Conservation (phyloP, 2,797 vertebrate genomes). For the Rousettus madagascariensis region DNA sequence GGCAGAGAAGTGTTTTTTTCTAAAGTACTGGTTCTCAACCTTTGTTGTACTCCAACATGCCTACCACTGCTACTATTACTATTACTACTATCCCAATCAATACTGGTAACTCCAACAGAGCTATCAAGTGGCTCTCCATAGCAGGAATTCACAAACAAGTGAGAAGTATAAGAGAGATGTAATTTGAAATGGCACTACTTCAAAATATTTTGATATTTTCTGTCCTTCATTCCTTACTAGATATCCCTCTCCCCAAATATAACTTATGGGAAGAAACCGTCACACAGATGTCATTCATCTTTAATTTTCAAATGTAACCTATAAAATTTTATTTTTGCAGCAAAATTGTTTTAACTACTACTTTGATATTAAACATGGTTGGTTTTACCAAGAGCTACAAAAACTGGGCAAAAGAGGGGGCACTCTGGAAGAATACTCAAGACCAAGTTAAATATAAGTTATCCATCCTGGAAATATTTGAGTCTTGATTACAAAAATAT, state of each 20-base stretch:
- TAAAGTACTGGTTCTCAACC: background rate
- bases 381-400: constrained; percentile 6
- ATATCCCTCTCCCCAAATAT: background rate
- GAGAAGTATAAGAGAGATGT: background rate
- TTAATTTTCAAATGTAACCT: background rate
- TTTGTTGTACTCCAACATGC: background rate
- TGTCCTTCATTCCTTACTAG: background rate
- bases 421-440: background rate
- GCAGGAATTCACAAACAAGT: background rate
- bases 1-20: background rate
- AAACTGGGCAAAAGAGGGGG: background rate
- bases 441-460: constrained; percentile 31
- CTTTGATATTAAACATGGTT: constrained; percentile 3
- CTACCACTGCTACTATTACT: background rate
- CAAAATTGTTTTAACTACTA: background rate
- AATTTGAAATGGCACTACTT: background rate
- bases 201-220: background rate
- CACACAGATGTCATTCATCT: background rate
- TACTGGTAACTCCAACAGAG: background rate
- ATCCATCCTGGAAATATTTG: background rate
- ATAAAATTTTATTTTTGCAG: background rate
- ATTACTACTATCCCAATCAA: background rate
- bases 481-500: constrained; percentile 20
- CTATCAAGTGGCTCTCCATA: background rate
- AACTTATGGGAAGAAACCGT: background rate